These are phyloP conservation scores for Hymenopus coronatus DNA, from an alignment of 2,888 invertebrate genomes.

Conservation along the genomic window DNA sequence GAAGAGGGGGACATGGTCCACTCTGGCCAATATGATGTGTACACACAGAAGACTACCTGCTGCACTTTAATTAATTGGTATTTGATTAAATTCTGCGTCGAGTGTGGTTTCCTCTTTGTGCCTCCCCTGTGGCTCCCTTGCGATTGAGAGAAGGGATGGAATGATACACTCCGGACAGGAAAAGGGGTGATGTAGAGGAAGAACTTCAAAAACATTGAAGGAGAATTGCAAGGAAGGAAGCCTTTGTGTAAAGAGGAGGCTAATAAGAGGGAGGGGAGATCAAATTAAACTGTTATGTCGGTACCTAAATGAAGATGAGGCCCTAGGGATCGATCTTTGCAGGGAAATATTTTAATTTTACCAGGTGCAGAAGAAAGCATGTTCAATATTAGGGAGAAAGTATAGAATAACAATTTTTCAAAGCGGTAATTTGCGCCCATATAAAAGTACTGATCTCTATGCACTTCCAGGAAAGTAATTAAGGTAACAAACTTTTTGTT, in stretches of 20 bases:
- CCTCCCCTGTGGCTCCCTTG: not conserved
- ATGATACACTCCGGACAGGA: not conserved
- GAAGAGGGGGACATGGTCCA: not conserved
- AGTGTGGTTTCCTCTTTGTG: constrained; percentile 24
- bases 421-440: not conserved
- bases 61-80: constrained; percentile 24
- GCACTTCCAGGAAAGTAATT: not conserved
- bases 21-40: not conserved
- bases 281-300: constrained; percentile 9
- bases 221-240: not conserved
- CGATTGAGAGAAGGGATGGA: not conserved
- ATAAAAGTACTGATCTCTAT: not conserved
- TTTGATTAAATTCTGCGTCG: constrained; percentile 23
- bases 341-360: constrained; percentile 11
- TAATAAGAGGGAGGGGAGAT: not conserved
- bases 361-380: not conserved
- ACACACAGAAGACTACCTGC: not conserved
- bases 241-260: not conserved
- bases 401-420: constrained; percentile 2
- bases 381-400: not conserved
- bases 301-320: constrained; percentile 13
- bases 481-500: not conserved
- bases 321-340: not conserved
- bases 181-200: not conserved
- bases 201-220: not conserved